A percentile compares a stretch with the other conserved stretches of the same genome.
Conservation (phyloP, 2,888 invertebrate genomes). For the Caenorhabditis angaria region DNA sequence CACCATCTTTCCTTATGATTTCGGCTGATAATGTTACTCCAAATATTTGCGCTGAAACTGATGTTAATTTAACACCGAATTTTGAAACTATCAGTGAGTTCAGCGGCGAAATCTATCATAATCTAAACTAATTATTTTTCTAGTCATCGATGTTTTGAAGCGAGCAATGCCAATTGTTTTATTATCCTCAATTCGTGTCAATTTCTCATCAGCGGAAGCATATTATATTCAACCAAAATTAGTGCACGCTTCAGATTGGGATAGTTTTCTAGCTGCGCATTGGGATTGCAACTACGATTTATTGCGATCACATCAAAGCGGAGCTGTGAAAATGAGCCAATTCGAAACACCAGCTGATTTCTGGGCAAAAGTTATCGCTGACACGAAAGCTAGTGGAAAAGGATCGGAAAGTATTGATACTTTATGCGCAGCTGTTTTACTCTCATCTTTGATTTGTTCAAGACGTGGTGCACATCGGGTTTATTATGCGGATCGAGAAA, state of each 20-base stretch:
- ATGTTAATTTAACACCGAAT: slow-evolving; percentile 58
- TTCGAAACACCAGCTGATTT: slow-evolving; percentile 50
- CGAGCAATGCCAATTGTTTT: slow-evolving; percentile 63
- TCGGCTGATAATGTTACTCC: slow-evolving; percentile 65
- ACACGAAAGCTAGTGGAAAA: slow-evolving; percentile 41
- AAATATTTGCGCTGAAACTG: slow-evolving; percentile 54
- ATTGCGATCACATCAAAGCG: slow-evolving; percentile 35
- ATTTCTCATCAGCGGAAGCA: slow-evolving; percentile 64
- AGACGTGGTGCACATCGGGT: slow-evolving; percentile 55
- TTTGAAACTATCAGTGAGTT: slow-evolving; percentile 61
- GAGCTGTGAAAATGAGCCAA: slow-evolving; percentile 33
- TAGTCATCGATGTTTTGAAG: slow-evolving; percentile 56
- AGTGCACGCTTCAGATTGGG: slow-evolving; percentile 58
- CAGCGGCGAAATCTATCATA: neutral
- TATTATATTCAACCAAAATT: slow-evolving; percentile 56
- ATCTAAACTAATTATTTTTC: slow-evolving; percentile 12
- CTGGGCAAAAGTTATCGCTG: slow-evolving; percentile 58
- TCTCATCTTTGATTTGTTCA: slow-evolving; percentile 59
- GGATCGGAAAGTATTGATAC: slow-evolving; percentile 61
- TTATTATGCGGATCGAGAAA: slow-evolving; percentile 41
- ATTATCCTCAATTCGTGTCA: slow-evolving; percentile 63
- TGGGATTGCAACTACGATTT: slow-evolving; percentile 53
- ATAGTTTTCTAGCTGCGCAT: slow-evolving; percentile 54
- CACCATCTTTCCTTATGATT: slow-evolving; percentile 70
- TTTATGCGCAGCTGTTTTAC: slow-evolving; percentile 61